Evolutionary conservation across 2,797 vertebrate species (phyloP), one percentile per base, ranked within the genome.

Genomic region (Notolabrus celidotus): DNA sequence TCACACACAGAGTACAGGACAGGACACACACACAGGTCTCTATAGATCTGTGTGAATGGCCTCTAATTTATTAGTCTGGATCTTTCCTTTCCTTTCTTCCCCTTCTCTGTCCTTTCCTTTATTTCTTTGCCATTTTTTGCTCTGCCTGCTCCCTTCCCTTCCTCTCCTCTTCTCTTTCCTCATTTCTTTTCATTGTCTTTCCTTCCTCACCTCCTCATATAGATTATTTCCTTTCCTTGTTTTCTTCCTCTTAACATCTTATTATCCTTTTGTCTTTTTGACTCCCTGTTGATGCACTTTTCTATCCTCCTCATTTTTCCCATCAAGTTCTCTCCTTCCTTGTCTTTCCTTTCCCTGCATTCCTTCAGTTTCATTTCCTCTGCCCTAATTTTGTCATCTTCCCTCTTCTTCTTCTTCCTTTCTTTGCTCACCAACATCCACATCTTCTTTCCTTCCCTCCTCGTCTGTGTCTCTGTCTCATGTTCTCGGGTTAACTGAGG

Each of bases 41-140:
- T 65, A 49, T 58, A 69, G 62, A 61, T 74, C 60, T 45, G 49
- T 62, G 68, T 53, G 66, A 79, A 70, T 47, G 31, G 53, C 45
- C 61, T 79, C 33, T 78, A 55, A 83, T 81, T 80, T 83, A 77
- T 80, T 72, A 75, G 67, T 66, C 64, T 41, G 1, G 9, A 50
- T 53, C 54, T 51, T 71, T 61, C 47, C 22, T 71, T 66, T 2
- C 27, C 20, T 46, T 29, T 16, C 14, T 33, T 16, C n/a, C n/a
- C 3, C 8, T 19, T 19, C 5, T 4, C 8, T 19, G n/a, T 39
- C 22, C 51, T 47, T 71, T 59, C 49, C 20, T 71, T 68, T 14
- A 3, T 3, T 7, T 47, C 14, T 31, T 20, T 60, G 55, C 20
- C 41, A 19, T 27, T 33, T 12, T 6, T 46, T 23, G 17, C 23